Evolutionary conservation across 2,888 invertebrate species (phyloP), one percentile per base, ranked within the genome.

Genomic region (Asteroscopus sphinx): DNA sequence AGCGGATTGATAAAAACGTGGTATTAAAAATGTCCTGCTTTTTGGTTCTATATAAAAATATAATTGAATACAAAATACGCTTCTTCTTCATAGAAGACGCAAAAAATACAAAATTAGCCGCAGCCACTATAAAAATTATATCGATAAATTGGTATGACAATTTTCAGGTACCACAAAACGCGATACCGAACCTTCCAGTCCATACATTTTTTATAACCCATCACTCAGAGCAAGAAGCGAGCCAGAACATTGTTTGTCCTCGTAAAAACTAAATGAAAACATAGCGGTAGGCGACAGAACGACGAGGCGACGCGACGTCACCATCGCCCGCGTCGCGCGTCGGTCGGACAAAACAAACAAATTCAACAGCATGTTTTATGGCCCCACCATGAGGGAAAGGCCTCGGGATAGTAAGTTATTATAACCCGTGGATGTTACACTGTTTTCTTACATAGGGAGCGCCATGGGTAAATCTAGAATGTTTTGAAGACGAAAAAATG

Each of bases 211-310:
- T 46, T 47, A 56, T 64, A 54, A 79, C 68, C 73, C 65, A 58
- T 47, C 73, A 62, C 61, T 68, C 68, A 53, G 55, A 74, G 72
- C 75, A 52, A 73, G 75, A 65, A 77, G 67, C 67, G 66, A 68
- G 54, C 65, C 60, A 74, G 70, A 78, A 80, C 80, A 78, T 80
- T 77, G 81, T 79, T 83, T 81, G 81, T 58, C 78, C 70, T 86
- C 87, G 88, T 89, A 88, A 88, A 88, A 86, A 81, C 76, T 79
- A 82, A 85, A 87, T 87, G 85, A 86, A 88, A 86, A 82, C 79
- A 77, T 64, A 62, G 61, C 62, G 51, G 16, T 69, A 70, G 70
- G 75, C 73, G 68, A 61, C 59, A 66, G 58, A 62, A 57, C 80
- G 76, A 66, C 73, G 71, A 62, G 65, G 61, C 62, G 70, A 66